These are phyloP conservation scores for Dicyrtomina minuta DNA, from an alignment of 2,888 invertebrate species.

Conservation along the genomic window DNA sequence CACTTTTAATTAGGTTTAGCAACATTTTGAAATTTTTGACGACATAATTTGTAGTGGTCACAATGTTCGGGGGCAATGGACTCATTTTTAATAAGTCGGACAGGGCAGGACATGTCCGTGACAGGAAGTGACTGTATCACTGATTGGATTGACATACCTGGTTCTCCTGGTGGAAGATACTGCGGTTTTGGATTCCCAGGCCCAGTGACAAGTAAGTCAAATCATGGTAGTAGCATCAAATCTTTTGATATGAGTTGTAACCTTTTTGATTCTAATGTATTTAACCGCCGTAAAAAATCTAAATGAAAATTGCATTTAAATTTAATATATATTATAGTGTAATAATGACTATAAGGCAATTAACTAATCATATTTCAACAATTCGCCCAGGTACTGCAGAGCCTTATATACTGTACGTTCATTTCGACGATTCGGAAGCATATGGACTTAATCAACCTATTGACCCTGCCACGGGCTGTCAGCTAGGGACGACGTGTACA, in stretches of 20 bases:
- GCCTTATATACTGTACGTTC: slow-evolving; percentile 11
- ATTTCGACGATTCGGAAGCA: slow-evolving; percentile 1
- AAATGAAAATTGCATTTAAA: no score
- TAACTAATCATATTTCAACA: no score
- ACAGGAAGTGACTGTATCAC: slow-evolving; percentile 6
- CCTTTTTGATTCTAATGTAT: no score
- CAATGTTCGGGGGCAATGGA: background rate
- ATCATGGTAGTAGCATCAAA: background rate
- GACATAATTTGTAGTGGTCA: slow-evolving; percentile 10
- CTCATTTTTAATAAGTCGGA: background rate
- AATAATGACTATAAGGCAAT: background rate
- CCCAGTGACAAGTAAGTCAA: background rate
- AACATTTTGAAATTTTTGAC: background rate
- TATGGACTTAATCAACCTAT: background rate
- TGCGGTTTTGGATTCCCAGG: slow-evolving; percentile 11
- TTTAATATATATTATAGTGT: no score
- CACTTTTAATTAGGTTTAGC: no score
- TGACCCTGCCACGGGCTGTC: slow-evolving; percentile 5
- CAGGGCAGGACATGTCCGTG: no score
- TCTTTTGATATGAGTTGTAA: no score
- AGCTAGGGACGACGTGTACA: background rate
- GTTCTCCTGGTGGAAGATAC: slow-evolving; percentile 10
- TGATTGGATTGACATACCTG: slow-evolving; percentile 25
- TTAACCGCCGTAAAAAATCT: no score
- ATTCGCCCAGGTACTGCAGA: background rate